Base-by-base conservation (phyloP, 1,140 invertebrate genomes). In the Lamellibrachia luymesi region DNA sequence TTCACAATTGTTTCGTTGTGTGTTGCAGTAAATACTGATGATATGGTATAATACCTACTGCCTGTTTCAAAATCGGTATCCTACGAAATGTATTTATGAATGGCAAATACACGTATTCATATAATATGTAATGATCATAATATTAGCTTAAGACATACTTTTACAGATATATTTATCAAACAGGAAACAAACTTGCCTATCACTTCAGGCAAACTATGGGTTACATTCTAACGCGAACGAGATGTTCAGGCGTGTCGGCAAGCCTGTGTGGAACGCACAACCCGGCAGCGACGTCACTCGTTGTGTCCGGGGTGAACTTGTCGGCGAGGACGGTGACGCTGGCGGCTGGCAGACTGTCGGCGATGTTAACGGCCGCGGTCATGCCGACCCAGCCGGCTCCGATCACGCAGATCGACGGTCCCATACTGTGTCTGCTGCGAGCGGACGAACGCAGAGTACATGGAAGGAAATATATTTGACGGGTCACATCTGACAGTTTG, bases 261-360 rank as follows among this genome's bases (percentile, higher is more conserved):
- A 64, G 51, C 7, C 97, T 97, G 8, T 98, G 97, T 4, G 98
- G 98, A 90, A 98, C 96, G 95, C 99, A 99, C 90, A 99, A 97
- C 4, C 98, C 98, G 13, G 98, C 98, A 0, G 98, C 98, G 0
- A 98, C 98, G 96, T 97, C 97, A 95, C 98, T 99, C 0, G 98
- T 97, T 0, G 98, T 99, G 38, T 98, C 97, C 80, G 97, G 95
- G 93, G 97, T 97, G 95, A 98, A 98, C 92, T 97, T 97, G 91
- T 98, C 98, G 1, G 98, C 98, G 25, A 98, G 96, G 8, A 99
- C 95, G 0, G 97, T 98, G 4, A 99, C 96, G 13, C 97, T 94
- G 0, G 97, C 97, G 91, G 97, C 97, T 92, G 97, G 97, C 93
- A 98, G 97, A 94, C 97, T 96, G 92, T 97, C 96, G 95, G 98